Conservation (phyloP, 1,140 invertebrate genomes). For the Luehdorfia chinensis region DNA sequence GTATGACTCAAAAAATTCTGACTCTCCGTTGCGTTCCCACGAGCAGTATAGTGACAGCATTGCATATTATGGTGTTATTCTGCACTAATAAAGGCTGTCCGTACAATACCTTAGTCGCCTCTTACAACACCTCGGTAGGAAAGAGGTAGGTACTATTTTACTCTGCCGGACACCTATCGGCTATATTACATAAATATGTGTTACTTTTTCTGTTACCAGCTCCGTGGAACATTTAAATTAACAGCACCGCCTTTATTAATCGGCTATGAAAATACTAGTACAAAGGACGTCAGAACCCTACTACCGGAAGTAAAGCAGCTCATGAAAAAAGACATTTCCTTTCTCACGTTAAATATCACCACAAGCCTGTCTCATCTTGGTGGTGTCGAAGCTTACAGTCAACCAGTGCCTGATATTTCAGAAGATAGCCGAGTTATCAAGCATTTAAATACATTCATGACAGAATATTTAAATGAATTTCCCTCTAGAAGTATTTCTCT, state of each 20-base stretch:
- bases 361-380: constrained; percentile 52
- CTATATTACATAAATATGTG: too few species aligned
- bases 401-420: constrained; percentile 35
- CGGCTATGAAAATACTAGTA: constrained; percentile 48
- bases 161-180: too few species aligned
- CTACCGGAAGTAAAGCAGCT: constrained; percentile 47
- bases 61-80: too few species aligned
- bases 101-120: too few species aligned
- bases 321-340: constrained; percentile 48
- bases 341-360: constrained; percentile 46
- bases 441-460: constrained; percentile 54
- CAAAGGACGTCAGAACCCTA: constrained; percentile 33
- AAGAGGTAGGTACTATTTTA: too few species aligned
- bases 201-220: too few species aligned
- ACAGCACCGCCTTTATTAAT: constrained; percentile 49
- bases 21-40: too few species aligned
- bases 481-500: constrained; percentile 51
- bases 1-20: too few species aligned
- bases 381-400: constrained; percentile 42
- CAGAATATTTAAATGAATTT: constrained; percentile 56
- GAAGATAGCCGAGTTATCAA: constrained; percentile 49
- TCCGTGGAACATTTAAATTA: constrained; percentile 56
- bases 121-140: too few species aligned
- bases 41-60: too few species aligned
- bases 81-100: too few species aligned